phyloP scores from a whole-genome alignment of 2,797 vertebrate species.

The Rhodeus uyekii region DNA sequence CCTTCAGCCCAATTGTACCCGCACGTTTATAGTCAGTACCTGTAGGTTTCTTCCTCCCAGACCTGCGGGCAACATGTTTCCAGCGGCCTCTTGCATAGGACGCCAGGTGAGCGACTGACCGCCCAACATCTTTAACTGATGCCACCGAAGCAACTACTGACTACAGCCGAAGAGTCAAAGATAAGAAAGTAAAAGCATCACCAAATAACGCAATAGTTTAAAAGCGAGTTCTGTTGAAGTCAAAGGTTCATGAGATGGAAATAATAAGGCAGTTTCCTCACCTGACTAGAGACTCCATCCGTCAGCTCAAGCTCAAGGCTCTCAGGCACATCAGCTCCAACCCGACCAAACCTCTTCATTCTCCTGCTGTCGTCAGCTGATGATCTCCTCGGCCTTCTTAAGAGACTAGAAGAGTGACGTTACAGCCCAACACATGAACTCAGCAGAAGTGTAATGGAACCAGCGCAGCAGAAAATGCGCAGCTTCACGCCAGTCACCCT shows the following conservation, averaged over 20 bases:
- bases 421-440: neutral
- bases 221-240: neutral
- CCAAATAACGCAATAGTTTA: neutral
- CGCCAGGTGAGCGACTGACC: constrained; percentile 54
- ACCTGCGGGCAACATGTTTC: constrained; percentile 54
- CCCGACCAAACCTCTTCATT: constrained; percentile 53
- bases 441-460: neutral
- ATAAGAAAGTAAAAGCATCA: neutral
- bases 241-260: neutral
- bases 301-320: constrained; percentile 62
- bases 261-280: constrained; percentile 41
- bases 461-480: neutral
- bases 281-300: constrained; percentile 41
- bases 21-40: no score
- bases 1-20: no score
- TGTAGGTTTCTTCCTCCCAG: constrained; percentile 50
- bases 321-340: constrained; percentile 11
- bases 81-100: constrained; percentile 64
- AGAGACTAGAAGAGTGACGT: neutral
- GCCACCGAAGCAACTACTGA: constrained; percentile 15
- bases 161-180: constrained; percentile 41
- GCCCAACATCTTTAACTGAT: constrained; percentile 32
- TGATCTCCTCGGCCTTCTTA: neutral
- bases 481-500: neutral
- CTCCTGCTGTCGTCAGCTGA: neutral